Conservation (phyloP, 2,113 vertebrate species). For the Arenaria interpres region DNA sequence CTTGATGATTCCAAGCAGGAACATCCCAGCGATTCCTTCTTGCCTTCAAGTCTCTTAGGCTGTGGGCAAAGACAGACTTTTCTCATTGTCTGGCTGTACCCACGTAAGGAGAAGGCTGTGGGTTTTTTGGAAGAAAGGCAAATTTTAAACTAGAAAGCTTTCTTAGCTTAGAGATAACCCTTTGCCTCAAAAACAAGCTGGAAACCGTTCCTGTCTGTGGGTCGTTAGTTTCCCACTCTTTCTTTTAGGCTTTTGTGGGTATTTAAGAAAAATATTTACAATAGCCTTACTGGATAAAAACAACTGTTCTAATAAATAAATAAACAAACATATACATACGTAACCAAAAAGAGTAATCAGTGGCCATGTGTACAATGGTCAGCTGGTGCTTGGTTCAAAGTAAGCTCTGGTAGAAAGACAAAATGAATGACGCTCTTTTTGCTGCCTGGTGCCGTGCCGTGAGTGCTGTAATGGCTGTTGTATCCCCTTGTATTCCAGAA, state of each 20-base stretch:
- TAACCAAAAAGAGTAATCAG: background rate
- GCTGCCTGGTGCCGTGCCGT: fast-evolving
- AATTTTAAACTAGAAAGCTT: background rate
- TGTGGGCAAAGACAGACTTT: background rate
- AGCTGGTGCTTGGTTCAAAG: background rate
- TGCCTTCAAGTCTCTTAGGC: background rate
- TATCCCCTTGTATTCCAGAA: background rate
- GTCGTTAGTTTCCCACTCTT: background rate
- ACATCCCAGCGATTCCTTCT: background rate
- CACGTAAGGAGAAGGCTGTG: background rate
- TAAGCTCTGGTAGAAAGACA: background rate
- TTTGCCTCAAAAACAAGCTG: background rate
- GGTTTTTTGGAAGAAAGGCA: background rate
- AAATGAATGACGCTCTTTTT: background rate
- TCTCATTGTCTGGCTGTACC: background rate
- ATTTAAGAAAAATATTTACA: background rate
- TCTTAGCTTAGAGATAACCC: background rate
- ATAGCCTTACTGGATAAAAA: background rate
- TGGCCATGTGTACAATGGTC: background rate
- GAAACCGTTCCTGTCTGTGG: background rate
- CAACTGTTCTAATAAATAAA: background rate
- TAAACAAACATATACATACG: fast-evolving
- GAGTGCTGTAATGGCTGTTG: background rate
- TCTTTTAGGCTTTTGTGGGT: background rate
- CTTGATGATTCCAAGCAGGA: background rate